A percentile compares a stretch with the other conserved stretches of the same genome.
Conservation (phyloP, 1,140 invertebrate genomes). For the Cydia fagiglandana region DNA sequence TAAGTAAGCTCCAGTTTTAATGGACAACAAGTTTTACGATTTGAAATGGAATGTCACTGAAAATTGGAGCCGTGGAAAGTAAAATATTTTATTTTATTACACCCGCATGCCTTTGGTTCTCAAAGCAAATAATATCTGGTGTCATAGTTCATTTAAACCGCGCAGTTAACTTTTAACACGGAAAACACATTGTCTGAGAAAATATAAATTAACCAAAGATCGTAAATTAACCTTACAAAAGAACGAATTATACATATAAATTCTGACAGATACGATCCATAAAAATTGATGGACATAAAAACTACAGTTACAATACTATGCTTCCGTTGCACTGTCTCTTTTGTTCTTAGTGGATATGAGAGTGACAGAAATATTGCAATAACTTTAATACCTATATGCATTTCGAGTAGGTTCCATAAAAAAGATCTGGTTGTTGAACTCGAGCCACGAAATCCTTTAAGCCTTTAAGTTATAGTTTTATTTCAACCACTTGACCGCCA, state of each 20-base stretch:
- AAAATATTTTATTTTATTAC: not conserved
- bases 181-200: conserved; percentile 17
- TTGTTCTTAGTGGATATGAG: not conserved
- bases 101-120: conserved; percentile 8
- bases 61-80: not conserved
- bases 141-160: conserved; percentile 16
- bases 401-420: conserved; percentile 5
- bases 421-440: not conserved
- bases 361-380: conserved; percentile 13
- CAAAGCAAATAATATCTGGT: conserved; percentile 19
- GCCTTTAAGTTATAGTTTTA: not conserved
- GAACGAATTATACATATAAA: conserved; percentile 17
- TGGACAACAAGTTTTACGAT: not conserved
- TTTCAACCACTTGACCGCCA: not conserved
- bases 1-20: not conserved
- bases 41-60: not conserved
- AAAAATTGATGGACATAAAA: conserved; percentile 21
- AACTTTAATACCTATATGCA: not conserved
- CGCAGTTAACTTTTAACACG: conserved; percentile 22
- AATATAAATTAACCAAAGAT: conserved; percentile 30
- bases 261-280: conserved; percentile 17
- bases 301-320: conserved; percentile 20
- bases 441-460: not conserved
- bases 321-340: not conserved
- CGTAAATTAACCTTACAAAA: conserved; percentile 18